Evolutionary conservation across 1,140 invertebrate genomes (phyloP).

Genomic region (Drosophila burlai): DNA sequence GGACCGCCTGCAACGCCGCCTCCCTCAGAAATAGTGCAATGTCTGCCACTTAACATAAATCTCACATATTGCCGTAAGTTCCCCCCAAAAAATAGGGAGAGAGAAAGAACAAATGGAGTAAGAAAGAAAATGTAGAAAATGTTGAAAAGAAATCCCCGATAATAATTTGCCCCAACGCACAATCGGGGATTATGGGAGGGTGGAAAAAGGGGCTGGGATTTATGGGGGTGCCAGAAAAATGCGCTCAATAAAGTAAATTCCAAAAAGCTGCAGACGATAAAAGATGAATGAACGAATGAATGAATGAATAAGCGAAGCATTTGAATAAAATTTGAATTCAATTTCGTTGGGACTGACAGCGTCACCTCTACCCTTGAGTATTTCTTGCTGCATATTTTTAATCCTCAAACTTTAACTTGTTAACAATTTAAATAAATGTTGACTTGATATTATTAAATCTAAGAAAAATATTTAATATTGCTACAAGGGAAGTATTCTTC

Average conservation of each 20-base stretch:
- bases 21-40: conserved; percentile 19
- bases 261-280: conserved; percentile 22
- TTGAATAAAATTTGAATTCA: conserved; percentile 68
- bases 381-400: not conserved
- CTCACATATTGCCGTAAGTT: conserved; percentile 43
- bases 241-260: conserved; percentile 39
- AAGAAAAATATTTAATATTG: not conserved
- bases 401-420: not conserved
- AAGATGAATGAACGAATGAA: conserved; percentile 59
- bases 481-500: not conserved
- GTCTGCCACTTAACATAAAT: conserved; percentile 74
- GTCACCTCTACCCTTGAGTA: not conserved
- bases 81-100: conserved; percentile 2
- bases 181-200: conserved; percentile 60
- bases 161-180: conserved; percentile 67
- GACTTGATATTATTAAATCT: not conserved
- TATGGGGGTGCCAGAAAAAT: conserved; percentile 23
- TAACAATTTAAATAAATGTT: not conserved
- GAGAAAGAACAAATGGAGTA: conserved; percentile 10
- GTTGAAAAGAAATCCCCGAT: conserved; percentile 34
- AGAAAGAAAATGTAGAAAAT: conserved; percentile 5
- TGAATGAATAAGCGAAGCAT: conserved; percentile 54
- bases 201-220: not conserved
- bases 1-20: not conserved
- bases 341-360: not conserved